These are phyloP conservation scores for Leucopsar rothschildi DNA, from an alignment of 2,113 vertebrate genomes.

Conservation along the genomic window DNA sequence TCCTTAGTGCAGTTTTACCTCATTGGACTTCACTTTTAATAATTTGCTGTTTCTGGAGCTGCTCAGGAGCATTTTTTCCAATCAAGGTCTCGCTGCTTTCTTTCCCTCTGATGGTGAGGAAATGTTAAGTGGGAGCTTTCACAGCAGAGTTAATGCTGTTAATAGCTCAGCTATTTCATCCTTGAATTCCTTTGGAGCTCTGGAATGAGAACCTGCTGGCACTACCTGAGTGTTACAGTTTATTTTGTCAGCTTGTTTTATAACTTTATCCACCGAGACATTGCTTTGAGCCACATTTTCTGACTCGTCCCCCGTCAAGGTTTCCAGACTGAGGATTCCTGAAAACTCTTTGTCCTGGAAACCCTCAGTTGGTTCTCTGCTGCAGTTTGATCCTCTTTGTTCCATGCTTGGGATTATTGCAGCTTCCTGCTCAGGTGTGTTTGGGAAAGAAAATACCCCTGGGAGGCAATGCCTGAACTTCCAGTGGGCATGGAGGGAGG, in stretches of 20 bases:
- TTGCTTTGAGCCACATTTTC: not conserved
- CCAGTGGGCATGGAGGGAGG: not conserved
- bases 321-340: not conserved
- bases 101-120: not conserved
- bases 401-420: rapidly evolving
- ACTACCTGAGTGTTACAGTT: not conserved
- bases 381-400: not conserved
- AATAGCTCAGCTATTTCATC: conserved; percentile 34
- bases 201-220: not conserved
- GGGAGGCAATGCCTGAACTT: not conserved
- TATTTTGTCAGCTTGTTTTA: not conserved
- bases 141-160: conserved; percentile 25
- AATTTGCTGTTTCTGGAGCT: not conserved
- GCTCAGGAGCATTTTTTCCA: not conserved
- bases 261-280: not conserved
- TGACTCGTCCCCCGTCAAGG: not conserved
- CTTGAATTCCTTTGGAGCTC: conserved; percentile 14
- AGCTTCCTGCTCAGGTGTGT: not conserved
- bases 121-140: not conserved
- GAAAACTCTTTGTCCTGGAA: not conserved
- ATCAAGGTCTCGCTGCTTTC: not conserved
- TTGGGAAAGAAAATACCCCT: not conserved
- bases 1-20: not conserved
- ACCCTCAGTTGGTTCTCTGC: not conserved
- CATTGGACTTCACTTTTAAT: not conserved